These are phyloP conservation scores for Dryadula phaetusa DNA, from an alignment of 2,888 invertebrate genomes.

Conservation along the genomic window DNA sequence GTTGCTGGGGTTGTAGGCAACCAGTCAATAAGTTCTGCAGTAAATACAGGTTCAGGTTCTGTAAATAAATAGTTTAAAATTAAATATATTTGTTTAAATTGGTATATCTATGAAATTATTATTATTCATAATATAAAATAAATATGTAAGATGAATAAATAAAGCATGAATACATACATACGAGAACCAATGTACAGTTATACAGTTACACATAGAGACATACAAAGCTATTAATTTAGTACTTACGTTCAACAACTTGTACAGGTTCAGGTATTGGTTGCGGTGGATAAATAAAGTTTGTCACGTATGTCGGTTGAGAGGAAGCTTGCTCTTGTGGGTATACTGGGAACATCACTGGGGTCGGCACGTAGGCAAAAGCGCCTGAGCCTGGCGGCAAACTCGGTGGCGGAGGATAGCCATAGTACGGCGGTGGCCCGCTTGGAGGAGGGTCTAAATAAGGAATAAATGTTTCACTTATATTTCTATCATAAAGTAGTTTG, in stretches of 20 bases:
- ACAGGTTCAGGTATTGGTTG: slow-evolving; percentile 55
- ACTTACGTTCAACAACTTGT: slow-evolving; percentile 53
- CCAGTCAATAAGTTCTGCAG: slow-evolving; percentile 61
- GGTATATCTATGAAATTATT: too few species aligned
- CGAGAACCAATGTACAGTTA: neutral
- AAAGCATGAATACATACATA: neutral
- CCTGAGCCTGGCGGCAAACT: slow-evolving; percentile 48
- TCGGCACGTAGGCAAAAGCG: slow-evolving; percentile 63
- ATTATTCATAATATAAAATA: too few species aligned
- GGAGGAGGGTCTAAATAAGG: slow-evolving; percentile 59
- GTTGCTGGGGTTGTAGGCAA: slow-evolving; percentile 59
- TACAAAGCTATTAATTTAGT: too few species aligned
- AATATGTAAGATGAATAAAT: neutral
- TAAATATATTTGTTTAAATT: neutral
- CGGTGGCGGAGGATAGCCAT: slow-evolving; percentile 52
- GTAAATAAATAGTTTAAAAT: slow-evolving; percentile 18
- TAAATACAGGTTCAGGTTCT: slow-evolving; percentile 41
- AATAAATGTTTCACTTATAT: neutral
- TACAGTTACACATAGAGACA: too few species aligned
- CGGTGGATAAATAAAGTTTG: slow-evolving; percentile 67
- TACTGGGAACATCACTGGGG: slow-evolving; percentile 70
- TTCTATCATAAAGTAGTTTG: neutral
- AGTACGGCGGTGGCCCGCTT: slow-evolving; percentile 55
- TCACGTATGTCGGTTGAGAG: slow-evolving; percentile 56
- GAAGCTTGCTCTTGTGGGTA: slow-evolving; percentile 56